These are phyloP conservation scores for Metopia argyrocephala DNA, from an alignment of 2,888 invertebrate species.

Conservation along the genomic window DNA sequence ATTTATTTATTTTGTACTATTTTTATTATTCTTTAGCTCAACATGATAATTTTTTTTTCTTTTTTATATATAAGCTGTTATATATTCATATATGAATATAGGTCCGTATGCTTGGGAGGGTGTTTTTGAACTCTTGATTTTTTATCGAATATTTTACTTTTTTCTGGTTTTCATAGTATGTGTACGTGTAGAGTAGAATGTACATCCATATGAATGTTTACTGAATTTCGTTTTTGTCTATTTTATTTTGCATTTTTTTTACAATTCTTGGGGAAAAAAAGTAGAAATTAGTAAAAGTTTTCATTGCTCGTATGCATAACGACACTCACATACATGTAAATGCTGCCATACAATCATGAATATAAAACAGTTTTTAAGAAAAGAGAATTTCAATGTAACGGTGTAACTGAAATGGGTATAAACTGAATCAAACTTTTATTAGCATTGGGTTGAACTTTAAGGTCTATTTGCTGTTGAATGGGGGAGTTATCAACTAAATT, in stretches of 20 bases:
- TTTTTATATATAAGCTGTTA: conserved; percentile 30
- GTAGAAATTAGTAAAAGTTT: conserved; percentile 70
- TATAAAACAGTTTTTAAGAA: conserved; percentile 27
- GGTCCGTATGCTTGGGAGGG: conserved; percentile 12
- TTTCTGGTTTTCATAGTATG: conserved; percentile 1
- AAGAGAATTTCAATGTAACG: conserved; percentile 9
- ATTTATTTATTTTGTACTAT: not conserved
- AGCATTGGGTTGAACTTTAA: too few relatives aligned
- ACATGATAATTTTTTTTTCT: conserved; percentile 11
- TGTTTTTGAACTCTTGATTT: conserved; percentile 46
- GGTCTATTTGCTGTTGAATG: too few relatives aligned
- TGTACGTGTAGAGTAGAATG: conserved; percentile 18
- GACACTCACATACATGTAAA: conserved; percentile 10
- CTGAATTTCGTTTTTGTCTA: conserved; percentile 21
- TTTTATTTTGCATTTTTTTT: not conserved
- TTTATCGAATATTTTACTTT: not conserved
- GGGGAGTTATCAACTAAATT: too few relatives aligned
- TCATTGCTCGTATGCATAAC: conserved; percentile 63
- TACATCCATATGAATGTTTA: conserved; percentile 49
- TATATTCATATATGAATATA: conserved; percentile 24
- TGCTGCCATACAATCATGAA: conserved; percentile 19
- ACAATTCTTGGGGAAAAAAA: conserved; percentile 66
- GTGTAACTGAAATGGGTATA: not conserved
- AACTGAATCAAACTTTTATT: too few relatives aligned
- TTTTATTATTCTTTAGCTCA: not conserved